Evolutionary conservation across 2,888 invertebrate genomes (phyloP), one percentile per base, ranked within the genome.

Genomic region (Melanophora roralis): DNA sequence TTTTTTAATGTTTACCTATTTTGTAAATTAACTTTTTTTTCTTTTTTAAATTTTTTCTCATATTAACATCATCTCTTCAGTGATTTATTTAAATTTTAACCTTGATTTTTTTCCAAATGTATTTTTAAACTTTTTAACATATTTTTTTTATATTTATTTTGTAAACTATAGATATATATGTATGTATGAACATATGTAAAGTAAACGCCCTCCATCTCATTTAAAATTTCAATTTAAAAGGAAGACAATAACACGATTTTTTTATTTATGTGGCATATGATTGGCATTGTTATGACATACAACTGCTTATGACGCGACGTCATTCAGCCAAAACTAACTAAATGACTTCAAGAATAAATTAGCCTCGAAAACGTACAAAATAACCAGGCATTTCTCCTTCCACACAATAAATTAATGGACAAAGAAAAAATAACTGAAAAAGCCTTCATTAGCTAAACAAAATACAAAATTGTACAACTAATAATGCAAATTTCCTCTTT

Each of bases 401-500:
- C 16, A 8, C 21, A 40, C 55, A 27, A 9, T 21, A 36, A 14
- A 23, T 49, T 57, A 64, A 49, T 57, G 69, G 38, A 36, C 49
- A 69, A 40, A 69, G n/a, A n/a, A 72, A 60, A 53, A 80, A 34
- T 40, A 62, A 40, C 23, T 36, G 38, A 67, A 68, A 80, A 16
- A 64, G 68, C 72, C 80, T 80, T 80, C 80, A 80, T 80, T 76
- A 80, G 68, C 59, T 27, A 59, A 71, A 51, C 55, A 34, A 69
- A 62, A 60, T 14, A 57, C 36, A 11, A 16, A 45, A 65, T 34
- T 72, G 34, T 62, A 43, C 62, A 16, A 38, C 36, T 53, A 68
- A 60, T 80, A 80, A 80, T 64, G 80, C 80, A 73, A 80, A 80
- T 80, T 69, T 80, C 62, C 80, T 68, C 68, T 80, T 34, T 23